phyloP scores from a whole-genome alignment of 2,888 invertebrate species.

The Unio delphinus region DNA sequence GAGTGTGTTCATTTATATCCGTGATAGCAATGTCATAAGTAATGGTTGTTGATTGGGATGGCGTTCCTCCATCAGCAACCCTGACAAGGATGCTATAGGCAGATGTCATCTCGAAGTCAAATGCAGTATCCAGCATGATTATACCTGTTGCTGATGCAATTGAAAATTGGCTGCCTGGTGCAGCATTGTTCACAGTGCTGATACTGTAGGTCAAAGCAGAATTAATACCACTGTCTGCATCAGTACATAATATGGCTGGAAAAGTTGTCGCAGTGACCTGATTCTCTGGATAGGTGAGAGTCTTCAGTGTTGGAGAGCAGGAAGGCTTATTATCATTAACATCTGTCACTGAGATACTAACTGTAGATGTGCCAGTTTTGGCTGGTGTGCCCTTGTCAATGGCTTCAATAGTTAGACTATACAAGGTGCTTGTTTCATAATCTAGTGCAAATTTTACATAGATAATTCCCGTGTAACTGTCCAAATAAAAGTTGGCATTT shows the following conservation, averaged over 20 bases:
- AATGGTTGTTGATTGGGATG: conserved; percentile 37
- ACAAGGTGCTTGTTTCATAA: conserved; percentile 46
- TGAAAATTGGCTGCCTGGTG: conserved; percentile 33
- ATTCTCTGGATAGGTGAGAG: conserved; percentile 36
- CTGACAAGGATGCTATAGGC: conserved; percentile 36
- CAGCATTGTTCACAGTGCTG: conserved; percentile 30
- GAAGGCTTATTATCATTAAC: conserved; percentile 78
- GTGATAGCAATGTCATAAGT: conserved; percentile 39
- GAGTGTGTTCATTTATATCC: conserved; percentile 58
- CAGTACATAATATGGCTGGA: conserved; percentile 40
- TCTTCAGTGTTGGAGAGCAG: conserved; percentile 37
- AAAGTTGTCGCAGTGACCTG: conserved; percentile 23
- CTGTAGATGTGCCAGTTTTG: conserved; percentile 80
- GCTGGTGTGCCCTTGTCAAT: conserved; percentile 38
- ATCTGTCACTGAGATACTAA: conserved; percentile 89
- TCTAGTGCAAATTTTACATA: conserved; percentile 45
- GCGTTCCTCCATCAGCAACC: conserved; percentile 46
- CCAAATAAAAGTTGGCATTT: conserved; percentile 37
- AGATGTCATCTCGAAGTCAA: conserved; percentile 52
- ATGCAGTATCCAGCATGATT: conserved; percentile 25
- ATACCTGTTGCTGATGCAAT: conserved; percentile 30
- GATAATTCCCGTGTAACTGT: conserved; percentile 43
- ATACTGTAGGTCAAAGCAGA: conserved; percentile 37
- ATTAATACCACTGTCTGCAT: conserved; percentile 43
- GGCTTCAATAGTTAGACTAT: conserved; percentile 36